Conservation (phyloP, 2,888 invertebrate species). For the Philereme transversata region DNA sequence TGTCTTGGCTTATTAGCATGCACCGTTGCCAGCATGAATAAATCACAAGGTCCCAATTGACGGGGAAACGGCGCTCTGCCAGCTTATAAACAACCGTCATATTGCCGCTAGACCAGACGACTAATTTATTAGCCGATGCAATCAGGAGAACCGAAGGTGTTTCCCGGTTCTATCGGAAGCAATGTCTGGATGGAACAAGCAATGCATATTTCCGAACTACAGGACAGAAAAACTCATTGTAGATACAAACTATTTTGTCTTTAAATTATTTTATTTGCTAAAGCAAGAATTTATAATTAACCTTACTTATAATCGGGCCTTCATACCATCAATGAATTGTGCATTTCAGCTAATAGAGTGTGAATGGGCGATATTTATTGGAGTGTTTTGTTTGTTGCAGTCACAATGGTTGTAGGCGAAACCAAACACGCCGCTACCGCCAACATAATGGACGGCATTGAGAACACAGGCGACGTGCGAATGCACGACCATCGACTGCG, state of each 20-base stretch:
- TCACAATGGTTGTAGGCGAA: constrained; percentile 93
- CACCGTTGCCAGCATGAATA: constrained; percentile 56
- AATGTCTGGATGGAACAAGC: constrained; percentile 17
- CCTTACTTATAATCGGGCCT: no score
- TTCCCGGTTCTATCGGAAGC: constrained; percentile 54
- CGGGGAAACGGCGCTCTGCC: constrained; percentile 59
- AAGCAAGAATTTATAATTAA: no score
- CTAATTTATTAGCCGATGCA: constrained; percentile 50
- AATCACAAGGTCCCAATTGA: constrained; percentile 62
- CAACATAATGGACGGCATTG: constrained; percentile 96
- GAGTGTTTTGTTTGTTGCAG: constrained; percentile 63
- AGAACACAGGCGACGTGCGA: constrained; percentile 94
- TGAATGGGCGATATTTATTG: constrained; percentile 35
- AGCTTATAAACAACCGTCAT: constrained; percentile 54
- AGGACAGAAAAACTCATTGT: no score
- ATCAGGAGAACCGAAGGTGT: constrained; percentile 49
- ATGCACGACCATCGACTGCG: constrained; percentile 95
- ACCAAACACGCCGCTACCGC: constrained; percentile 85
- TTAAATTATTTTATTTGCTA: no score
- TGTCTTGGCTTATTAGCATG: constrained; percentile 59
- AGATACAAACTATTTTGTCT: no score
- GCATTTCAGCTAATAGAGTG: constrained; percentile 9
- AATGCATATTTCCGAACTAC: no score
- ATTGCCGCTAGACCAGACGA: constrained; percentile 52
- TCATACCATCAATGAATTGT: constrained; percentile 6